Conservation (phyloP, 2,113 vertebrate species). For the Ictidomys tridecemlineatus region DNA sequence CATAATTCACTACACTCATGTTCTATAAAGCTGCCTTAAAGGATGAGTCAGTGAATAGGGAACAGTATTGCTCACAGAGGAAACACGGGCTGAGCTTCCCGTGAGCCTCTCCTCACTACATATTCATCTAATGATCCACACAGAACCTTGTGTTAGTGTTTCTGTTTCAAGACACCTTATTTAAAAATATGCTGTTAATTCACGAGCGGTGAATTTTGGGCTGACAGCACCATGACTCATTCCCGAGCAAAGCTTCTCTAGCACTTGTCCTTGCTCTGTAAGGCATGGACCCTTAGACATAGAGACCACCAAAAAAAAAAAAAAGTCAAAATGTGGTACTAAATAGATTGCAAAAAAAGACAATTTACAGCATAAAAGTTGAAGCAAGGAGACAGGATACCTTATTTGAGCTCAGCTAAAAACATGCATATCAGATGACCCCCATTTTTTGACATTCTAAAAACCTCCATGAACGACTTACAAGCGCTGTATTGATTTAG, state of each 20-base stretch:
- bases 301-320: not conserved
- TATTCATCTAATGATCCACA: too few species aligned
- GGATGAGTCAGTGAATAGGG: not conserved
- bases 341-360: not conserved
- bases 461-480: not conserved
- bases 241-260: not conserved
- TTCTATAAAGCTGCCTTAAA: not conserved
- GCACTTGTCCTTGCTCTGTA: not conserved
- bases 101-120: not conserved
- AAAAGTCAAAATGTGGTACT: not conserved
- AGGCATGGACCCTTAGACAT: not conserved
- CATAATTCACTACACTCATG: not conserved
- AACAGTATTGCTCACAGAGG: not conserved
- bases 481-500: not conserved
- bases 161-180: not conserved
- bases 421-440: not conserved
- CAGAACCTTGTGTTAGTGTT: not conserved
- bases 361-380: not conserved
- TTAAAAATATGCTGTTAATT: not conserved
- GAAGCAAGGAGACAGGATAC: not conserved
- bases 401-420: not conserved
- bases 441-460: not conserved
- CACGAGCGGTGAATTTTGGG: not conserved
- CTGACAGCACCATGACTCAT: not conserved
- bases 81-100: not conserved